Base-by-base conservation (phyloP, 1,140 invertebrate genomes). In the Drosophila kanapiae region DNA sequence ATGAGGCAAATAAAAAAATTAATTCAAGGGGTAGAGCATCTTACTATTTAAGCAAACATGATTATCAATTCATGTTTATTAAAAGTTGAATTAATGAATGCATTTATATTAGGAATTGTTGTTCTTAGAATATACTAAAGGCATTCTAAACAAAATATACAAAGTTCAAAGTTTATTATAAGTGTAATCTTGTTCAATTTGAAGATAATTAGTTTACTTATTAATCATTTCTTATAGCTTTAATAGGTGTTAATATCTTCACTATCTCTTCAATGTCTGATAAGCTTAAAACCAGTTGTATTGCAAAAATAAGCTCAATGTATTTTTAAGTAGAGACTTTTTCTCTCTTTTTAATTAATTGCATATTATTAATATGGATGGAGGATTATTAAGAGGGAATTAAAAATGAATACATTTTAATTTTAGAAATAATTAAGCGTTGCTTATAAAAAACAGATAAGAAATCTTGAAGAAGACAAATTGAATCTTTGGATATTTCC, bases 331-430 rank as follows among this genome's bases (percentile, higher is more conserved):
- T 37, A 61, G 31, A 43, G 60, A 35, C 45, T 29, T 16, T n/a
- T 31, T 67, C n/a, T 16, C 48, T 51, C 27, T 14, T 35, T 37
- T 53, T n/a, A 67, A 63, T 60, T 18, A 29, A 63, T 63, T 60
- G 37, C 37, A 57, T 31, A 33, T 38, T 62, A 56, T 63, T 29
- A 57, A 29, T 31, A 38, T 33, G 38, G 16, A 42, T 33, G 61
- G 35, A 9, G 18, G 56, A 38, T 59, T 58, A 63, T 63, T 23
- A 63, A 58, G 27, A 5, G 35, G 27, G 56, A 64, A 64, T 64
- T 42, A 64, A 61, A 27, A 58, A 16, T 14, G 54, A 42, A 43
- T 64, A 61, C 11, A 43, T 62, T 27, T 18, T 18, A 43, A 33
- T 33, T 42, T 61, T 9, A 6, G 4, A 23, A 43, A 61, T 43